Base-by-base conservation (phyloP, 2,113 vertebrate species). In the Tautogolabrus adspersus region DNA sequence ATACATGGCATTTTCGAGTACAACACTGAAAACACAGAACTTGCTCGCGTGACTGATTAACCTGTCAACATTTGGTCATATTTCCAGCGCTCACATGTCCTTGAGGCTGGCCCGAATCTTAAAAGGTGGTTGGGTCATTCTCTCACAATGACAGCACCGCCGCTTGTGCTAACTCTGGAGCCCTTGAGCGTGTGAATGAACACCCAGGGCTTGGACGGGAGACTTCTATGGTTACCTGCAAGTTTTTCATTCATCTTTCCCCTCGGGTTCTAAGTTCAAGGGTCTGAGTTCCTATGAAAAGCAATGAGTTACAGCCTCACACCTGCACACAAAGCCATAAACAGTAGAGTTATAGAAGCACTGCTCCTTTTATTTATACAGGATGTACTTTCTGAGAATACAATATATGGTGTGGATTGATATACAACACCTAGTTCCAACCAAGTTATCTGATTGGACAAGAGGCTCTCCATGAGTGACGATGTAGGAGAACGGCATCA, bases 1-100 rank as follows among this genome's bases (percentile, higher is more conserved):
- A 63, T 72, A 55, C 40, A 16, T 76, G 69, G 58, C 65, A 75
- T 72, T 55, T 80, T 40, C 42, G 23, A 42, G 42, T n/a, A 10
- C 34, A 70, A 67, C 68, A 69, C 3, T 52, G 16, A 52, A 72
- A 86, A 67, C 40, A 68, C 38, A 46, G 56, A 62, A 44, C 16
- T 61, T 44, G 52, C 42, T 76, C 56, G 30, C 56, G 42, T 84
- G 84, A 78, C 71, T 81, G 83, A 89, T 84, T 72, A 66, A 76
- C 44, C 66, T 72, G 88, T 90, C 89, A 85, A 19, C 40, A 10
- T 80, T 47, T 13, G 9, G 40, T 23, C 61, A 19, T 56, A 60
- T 60, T 75, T 63, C 72, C 76, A 56, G 73, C 49, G 34, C 46
- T 72, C 10, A 3, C 64, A 13, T 49, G 63, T 37, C 66, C 83